Conservation (phyloP, 2,888 invertebrate genomes). For the Erebia aethiops region DNA sequence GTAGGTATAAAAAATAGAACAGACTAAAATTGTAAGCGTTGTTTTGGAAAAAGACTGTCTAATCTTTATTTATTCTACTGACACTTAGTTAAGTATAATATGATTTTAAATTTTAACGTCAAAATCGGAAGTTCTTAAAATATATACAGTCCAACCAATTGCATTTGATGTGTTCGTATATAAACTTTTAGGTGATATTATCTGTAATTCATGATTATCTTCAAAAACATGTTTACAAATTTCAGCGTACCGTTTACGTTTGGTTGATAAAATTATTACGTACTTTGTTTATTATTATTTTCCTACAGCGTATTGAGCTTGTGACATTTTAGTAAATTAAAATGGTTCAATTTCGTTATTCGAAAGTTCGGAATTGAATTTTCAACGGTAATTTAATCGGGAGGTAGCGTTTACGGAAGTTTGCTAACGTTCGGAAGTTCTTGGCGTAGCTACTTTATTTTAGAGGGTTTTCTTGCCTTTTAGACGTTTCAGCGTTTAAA, state of each 20-base stretch:
- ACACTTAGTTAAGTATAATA: too few species aligned
- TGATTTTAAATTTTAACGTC: background rate
- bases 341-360: constrained; percentile 29
- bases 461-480: constrained; percentile 21
- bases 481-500: constrained; percentile 15
- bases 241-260: constrained; percentile 47
- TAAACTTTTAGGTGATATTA: constrained; percentile 1
- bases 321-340: constrained; percentile 19
- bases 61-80: too few species aligned
- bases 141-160: constrained; percentile 4
- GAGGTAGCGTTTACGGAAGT: constrained; percentile 35
- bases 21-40: too few species aligned
- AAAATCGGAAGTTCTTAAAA: background rate
- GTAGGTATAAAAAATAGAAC: too few species aligned
- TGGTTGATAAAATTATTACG: constrained; percentile 60
- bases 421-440: constrained; percentile 29
- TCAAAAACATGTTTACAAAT: constrained; percentile 50
- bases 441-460: constrained; percentile 24
- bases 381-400: constrained; percentile 35
- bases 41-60: too few species aligned
- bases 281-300: constrained; percentile 46
- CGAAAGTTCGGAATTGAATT: constrained; percentile 31
- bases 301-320: background rate
- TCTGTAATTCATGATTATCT: constrained; percentile 30
- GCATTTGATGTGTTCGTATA: background rate